Base-by-base conservation (phyloP, 1,140 invertebrate species). In the Cryptotermes secundus region DNA sequence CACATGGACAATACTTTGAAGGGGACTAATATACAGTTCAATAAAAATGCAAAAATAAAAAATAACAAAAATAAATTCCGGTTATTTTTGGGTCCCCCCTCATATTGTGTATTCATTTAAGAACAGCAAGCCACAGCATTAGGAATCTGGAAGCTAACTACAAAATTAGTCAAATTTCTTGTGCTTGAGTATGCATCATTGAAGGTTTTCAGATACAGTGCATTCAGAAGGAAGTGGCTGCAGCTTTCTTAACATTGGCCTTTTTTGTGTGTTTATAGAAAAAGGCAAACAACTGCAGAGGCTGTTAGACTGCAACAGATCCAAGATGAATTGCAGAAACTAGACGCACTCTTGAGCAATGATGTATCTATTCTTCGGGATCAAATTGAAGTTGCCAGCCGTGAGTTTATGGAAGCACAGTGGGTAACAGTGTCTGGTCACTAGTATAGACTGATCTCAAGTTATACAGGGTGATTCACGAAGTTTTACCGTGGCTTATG, bases 341-440 rank as follows among this genome's bases (percentile, higher is more conserved):
- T 96, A 38, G 95, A 96, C 87, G 86, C 87, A 34, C 86, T 91
- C 31, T 86, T 93, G 14, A 92, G 90, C 82, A 90, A 92, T 85
- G 95, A 96, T 90, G 95, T 96, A 2, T 91, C 93, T 26, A 92
- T 96, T 83, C 89, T 96, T 36, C 90, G 95, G 81, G 93, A 95
- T 87, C 93, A 94, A 89, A 96, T 96, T 87, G 95, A 96, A 88
- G 90, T 91, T 79, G 94, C 95, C 2, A 95, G 94, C 87, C 88
- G 94, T 59, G 93, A 94, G 84, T 96, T 94, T 88, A 89, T 91
- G 85, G 93, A 92, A 86, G 91, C 93, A 59, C 92, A 94, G 93
- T 94, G 88, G 91, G 92, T 91, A 35, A 80, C 24, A 49, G 16
- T 49, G 12, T 12, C 4, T n/a, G 16, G 38, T 42, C 38, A 42